phyloP scores from a whole-genome alignment of 2,888 invertebrate genomes.

The Gandaritis pyraliata region DNA sequence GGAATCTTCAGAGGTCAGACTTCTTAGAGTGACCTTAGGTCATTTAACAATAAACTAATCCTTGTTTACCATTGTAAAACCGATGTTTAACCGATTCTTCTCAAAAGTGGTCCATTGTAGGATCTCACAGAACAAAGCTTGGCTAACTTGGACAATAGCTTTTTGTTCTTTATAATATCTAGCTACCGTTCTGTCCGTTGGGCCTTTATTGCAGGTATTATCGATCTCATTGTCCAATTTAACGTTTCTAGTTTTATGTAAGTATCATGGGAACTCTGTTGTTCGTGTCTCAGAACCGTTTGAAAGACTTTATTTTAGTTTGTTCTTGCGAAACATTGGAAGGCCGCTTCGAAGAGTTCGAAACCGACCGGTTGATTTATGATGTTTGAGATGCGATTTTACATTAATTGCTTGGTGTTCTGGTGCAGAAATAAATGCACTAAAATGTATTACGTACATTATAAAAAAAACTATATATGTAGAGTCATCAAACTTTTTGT shows the following conservation, averaged over 20 bases:
- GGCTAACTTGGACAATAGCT: slow-evolving; percentile 61
- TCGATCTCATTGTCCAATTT: slow-evolving; percentile 78
- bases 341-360: slow-evolving; percentile 44
- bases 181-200: slow-evolving; percentile 80
- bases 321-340: slow-evolving; percentile 42
- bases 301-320: slow-evolving; percentile 36
- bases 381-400: slow-evolving; percentile 54
- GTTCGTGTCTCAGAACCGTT: slow-evolving; percentile 38
- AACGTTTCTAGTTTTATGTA: slow-evolving; percentile 70
- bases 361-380: slow-evolving; percentile 36
- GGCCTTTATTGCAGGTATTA: slow-evolving; percentile 73
- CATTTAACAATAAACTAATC: slow-evolving; percentile 67
- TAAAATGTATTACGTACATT: not conserved
- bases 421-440: slow-evolving; percentile 27
- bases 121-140: slow-evolving; percentile 64
- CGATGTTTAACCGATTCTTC: slow-evolving; percentile 63
- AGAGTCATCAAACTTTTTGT: slow-evolving; percentile 7
- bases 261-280: slow-evolving; percentile 70
- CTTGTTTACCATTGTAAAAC: slow-evolving; percentile 71
- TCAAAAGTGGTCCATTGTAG: slow-evolving; percentile 55
- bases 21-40: slow-evolving; percentile 74
- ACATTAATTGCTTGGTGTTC: slow-evolving; percentile 43
- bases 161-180: slow-evolving; percentile 75
- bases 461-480: too few relatives aligned
- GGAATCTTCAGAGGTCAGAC: slow-evolving; percentile 64